Evolutionary conservation across 1,140 invertebrate species (phyloP).

Genomic region (Zaprionus lachaisei): DNA sequence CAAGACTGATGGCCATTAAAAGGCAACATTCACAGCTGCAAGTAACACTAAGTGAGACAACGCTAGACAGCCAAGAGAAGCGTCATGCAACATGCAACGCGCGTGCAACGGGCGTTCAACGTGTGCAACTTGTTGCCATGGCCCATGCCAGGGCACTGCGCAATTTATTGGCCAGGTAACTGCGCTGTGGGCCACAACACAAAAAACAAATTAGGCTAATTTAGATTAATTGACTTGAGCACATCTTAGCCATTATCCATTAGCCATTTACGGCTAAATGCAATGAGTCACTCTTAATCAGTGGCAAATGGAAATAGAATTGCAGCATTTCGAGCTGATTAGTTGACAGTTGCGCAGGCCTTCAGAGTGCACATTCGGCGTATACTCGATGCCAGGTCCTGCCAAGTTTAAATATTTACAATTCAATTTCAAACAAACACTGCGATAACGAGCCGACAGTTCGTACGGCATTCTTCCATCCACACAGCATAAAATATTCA

Average conservation of each 20-base stretch:
- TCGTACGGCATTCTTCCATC: constrained; percentile 22
- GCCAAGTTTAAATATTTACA: constrained; percentile 71
- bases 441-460: constrained; percentile 73
- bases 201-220: constrained; percentile 62
- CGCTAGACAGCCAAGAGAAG: not conserved
- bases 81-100: constrained; percentile 3
- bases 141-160: constrained; percentile 8
- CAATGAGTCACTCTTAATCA: not conserved
- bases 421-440: constrained; percentile 69
- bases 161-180: constrained; percentile 35
- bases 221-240: constrained; percentile 51
- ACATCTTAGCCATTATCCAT: constrained; percentile 20
- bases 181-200: constrained; percentile 27
- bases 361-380: constrained; percentile 21
- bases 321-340: not conserved
- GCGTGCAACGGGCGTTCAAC: not conserved
- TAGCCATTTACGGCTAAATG: constrained; percentile 15
- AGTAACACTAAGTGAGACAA: constrained; percentile 6
- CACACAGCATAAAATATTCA: constrained; percentile 67
- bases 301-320: not conserved
- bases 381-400: constrained; percentile 6
- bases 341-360: not conserved
- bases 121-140: constrained; percentile 25
- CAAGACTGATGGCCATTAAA: constrained; percentile 46
- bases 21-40: constrained; percentile 5